Evolutionary conservation across 1,140 invertebrate species (phyloP).

Genomic region (Diploscapter pachys): DNA sequence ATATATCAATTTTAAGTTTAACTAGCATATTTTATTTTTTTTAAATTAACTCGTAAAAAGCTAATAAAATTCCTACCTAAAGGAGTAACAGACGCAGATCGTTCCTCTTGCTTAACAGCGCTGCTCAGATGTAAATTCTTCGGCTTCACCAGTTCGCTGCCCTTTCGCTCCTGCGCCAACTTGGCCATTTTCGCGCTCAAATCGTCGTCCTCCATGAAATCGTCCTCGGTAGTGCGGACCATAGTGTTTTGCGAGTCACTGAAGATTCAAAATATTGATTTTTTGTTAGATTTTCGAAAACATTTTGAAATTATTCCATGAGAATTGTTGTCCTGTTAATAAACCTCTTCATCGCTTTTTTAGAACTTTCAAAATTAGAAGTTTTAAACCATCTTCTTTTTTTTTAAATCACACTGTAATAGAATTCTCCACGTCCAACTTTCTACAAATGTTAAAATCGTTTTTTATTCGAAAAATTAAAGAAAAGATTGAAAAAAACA

Average conservation of each 20-base stretch:
- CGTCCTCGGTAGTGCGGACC: constrained; percentile 25
- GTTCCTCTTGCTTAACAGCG: not conserved
- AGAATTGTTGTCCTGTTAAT: constrained; percentile 1
- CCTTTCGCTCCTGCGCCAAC: constrained; percentile 12
- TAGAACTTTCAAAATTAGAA: constrained; percentile 4
- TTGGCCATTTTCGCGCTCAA: constrained; percentile 17
- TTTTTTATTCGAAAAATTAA: not conserved
- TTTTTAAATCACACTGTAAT: constrained; percentile 10
- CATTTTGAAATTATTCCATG: constrained; percentile 8
- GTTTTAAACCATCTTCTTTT: constrained; percentile 20
- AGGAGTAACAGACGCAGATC: not conserved
- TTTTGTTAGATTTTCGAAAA: not conserved
- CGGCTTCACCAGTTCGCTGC: not conserved
- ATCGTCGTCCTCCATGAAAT: constrained; percentile 26
- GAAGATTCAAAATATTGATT: constrained; percentile 1
- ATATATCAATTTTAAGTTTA: not conserved
- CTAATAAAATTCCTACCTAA: constrained; percentile 1
- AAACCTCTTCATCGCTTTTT: not conserved
- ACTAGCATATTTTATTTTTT: constrained; percentile 1
- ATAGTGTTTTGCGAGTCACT: constrained; percentile 23
- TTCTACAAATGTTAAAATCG: not conserved
- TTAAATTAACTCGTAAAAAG: not conserved
- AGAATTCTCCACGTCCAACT: constrained; percentile 5
- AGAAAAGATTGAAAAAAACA: not conserved
- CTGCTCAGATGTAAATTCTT: constrained; percentile 1